Base-by-base conservation (phyloP, 2,797 vertebrate species). In the Centropyge bicolor region DNA sequence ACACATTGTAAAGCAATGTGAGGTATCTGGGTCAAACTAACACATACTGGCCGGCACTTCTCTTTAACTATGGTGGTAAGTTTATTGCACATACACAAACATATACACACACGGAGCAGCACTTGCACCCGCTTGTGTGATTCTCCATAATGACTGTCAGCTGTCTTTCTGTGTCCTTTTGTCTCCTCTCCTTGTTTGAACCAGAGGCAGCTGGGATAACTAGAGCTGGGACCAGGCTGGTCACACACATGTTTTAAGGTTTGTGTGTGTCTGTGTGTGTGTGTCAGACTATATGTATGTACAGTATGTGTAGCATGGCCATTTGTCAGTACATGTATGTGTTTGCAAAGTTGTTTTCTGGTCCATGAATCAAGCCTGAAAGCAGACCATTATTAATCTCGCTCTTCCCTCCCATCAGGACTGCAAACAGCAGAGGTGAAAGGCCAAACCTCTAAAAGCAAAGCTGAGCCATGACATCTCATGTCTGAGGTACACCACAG, bases 401-500 rank as follows among this genome's bases (percentile, higher is more conserved):
- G 40, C 24, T 24, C 48, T 72, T 51, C 31, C 38, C 57, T 66
- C 27, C 45, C 27, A 46, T 48, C 57, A 52, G 48, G 11, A 36
- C 36, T 69, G 38, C 45, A 57, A 71, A 51, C 63, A 41, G 65
- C 36, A 0, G 57, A 81, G 65, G 63, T 82, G 56, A 82, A 71
- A 85, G 61, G 75, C 35, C 75, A 88, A 78, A 86, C 76, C 74
- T 82, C 73, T 73, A 57, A 81, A 84, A 73, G 74, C 76, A 75
- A 74, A 74, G 62, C 74, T 62, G 62, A 70, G 76, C 13, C 1
- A 14, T 83, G 83, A 86, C 76, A 81, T 84, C 55, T 83, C 70
- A 82, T 70, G 43, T 78, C 52, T 82, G 85, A 82, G 76, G 84
- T 68, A 55, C 40, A 86, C 78, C 86, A 72, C 77, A 87, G 60